A percentile compares a stretch with the other conserved stretches of the same genome.
phyloP scores from a whole-genome alignment of 2,888 invertebrate genomes.

The Drosophila gaucha region DNA sequence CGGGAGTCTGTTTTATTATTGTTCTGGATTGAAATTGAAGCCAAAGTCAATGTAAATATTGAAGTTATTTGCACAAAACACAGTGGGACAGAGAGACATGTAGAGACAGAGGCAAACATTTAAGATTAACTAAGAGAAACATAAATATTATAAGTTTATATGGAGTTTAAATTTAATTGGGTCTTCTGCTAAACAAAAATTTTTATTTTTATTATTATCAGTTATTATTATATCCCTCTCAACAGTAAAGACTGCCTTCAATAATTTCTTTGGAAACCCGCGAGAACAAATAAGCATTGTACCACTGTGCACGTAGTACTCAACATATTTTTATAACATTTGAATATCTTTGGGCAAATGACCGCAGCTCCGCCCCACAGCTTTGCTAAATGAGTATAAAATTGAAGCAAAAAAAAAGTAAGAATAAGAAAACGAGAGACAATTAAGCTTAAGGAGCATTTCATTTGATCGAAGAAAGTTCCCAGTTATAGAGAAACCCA shows the following conservation, averaged over 20 bases:
- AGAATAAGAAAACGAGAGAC: conserved; percentile 48
- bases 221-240: too few relatives aligned
- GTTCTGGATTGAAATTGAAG: conserved; percentile 65
- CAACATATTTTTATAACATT: conserved; percentile 68
- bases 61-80: conserved; percentile 44
- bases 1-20: conserved; percentile 39
- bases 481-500: conserved; percentile 52
- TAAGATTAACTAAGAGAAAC: background rate
- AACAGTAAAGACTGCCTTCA: too few relatives aligned
- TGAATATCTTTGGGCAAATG: conserved; percentile 66
- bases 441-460: conserved; percentile 80
- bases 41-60: conserved; percentile 58
- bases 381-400: conserved; percentile 71
- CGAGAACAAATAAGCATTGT: background rate
- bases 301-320: conserved; percentile 58
- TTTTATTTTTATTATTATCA: too few relatives aligned
- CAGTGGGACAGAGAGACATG: conserved; percentile 40
- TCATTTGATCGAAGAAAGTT: conserved; percentile 76
- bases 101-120: background rate
- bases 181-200: too few relatives aligned
- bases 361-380: conserved; percentile 45
- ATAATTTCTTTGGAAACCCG: background rate
- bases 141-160: too few relatives aligned
- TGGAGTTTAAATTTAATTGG: too few relatives aligned
- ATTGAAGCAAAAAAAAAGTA: conserved; percentile 59